These are phyloP conservation scores for Carduelis carduelis DNA, from an alignment of 2,797 vertebrate species.

Conservation along the genomic window DNA sequence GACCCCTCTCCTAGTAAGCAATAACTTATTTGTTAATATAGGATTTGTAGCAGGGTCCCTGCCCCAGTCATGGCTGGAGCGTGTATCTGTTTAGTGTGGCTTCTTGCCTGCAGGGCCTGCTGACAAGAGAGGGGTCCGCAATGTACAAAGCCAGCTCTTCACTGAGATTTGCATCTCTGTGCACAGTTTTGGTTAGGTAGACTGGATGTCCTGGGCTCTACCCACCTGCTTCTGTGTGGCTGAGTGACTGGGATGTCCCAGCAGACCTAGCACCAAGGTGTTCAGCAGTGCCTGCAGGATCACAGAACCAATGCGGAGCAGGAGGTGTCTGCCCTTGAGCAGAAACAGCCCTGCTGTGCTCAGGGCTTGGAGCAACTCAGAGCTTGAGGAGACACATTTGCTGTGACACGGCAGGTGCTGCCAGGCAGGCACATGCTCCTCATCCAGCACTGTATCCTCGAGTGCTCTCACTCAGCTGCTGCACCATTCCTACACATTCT, in stretches of 20 bases:
- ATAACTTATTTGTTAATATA: neutral
- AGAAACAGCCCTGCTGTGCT: neutral
- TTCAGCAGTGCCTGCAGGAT: neutral
- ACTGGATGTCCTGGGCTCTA: neutral
- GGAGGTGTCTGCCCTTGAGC: neutral
- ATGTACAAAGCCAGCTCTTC: neutral
- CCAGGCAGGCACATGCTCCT: neutral
- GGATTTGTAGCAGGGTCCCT: neutral
- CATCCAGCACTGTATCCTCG: neutral
- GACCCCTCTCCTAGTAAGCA: neutral
- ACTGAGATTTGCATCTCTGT: neutral
- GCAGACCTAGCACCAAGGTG: accelerated
- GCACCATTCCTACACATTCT: accelerated
- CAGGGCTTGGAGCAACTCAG: neutral
- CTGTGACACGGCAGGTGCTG: neutral
- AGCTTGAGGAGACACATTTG: neutral
- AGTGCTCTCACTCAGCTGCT: neutral
- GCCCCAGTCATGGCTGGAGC: neutral
- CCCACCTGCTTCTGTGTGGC: neutral
- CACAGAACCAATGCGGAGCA: neutral
- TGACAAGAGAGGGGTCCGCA: neutral
- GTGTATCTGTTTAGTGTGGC: neutral
- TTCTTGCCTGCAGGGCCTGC: neutral
- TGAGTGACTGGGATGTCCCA: neutral
- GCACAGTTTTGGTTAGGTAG: accelerated